Percentiles rank a stretch among this genome's conserved stretches.
These are phyloP conservation scores for Anguilla megastoma DNA, from an alignment of 2,797 vertebrate genomes.

Conservation along the genomic window DNA sequence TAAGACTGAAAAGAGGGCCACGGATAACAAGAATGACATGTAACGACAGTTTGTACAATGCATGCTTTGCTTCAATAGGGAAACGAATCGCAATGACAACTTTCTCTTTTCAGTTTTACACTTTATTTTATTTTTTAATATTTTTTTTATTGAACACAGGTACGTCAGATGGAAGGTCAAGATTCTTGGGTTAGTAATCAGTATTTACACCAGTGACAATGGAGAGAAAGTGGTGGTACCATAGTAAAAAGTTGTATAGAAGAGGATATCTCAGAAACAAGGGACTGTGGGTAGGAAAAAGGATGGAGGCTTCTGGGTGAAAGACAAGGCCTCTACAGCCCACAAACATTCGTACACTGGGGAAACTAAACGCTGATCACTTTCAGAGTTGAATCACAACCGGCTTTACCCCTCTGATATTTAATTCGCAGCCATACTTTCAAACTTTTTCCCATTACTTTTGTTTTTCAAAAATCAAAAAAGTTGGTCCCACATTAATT, in stretches of 20 bases:
- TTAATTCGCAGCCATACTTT: not conserved
- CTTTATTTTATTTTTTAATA: slow-evolving; percentile 31
- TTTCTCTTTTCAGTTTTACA: not conserved
- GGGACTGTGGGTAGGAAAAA: slow-evolving; percentile 77
- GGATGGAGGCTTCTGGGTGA: slow-evolving; percentile 67
- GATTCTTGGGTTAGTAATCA: slow-evolving; percentile 86
- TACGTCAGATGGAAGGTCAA: slow-evolving; percentile 84
- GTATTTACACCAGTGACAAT: slow-evolving; percentile 92
- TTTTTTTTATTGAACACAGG: slow-evolving; percentile 80
- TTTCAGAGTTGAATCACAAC: not conserved
- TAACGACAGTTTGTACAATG: not conserved
- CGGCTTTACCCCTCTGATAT: not conserved
- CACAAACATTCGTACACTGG: slow-evolving; percentile 7
- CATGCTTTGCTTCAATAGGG: not conserved
- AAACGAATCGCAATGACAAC: not conserved
- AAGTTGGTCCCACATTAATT: slow-evolving; percentile 2
- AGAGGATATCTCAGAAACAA: slow-evolving; percentile 78
- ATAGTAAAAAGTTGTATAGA: slow-evolving; percentile 84
- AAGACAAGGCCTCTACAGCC: slow-evolving; percentile 65
- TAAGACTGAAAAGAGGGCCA: not conserved
- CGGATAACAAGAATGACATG: not conserved
- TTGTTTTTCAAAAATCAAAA: not conserved
- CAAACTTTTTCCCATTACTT: not conserved
- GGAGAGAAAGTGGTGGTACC: slow-evolving; percentile 76
- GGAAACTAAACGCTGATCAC: not conserved